A percentile compares a stretch with the other conserved stretches of the same genome.
These are phyloP conservation scores for Chanos chanos DNA, from an alignment of 2,797 vertebrate species.

Conservation along the genomic window DNA sequence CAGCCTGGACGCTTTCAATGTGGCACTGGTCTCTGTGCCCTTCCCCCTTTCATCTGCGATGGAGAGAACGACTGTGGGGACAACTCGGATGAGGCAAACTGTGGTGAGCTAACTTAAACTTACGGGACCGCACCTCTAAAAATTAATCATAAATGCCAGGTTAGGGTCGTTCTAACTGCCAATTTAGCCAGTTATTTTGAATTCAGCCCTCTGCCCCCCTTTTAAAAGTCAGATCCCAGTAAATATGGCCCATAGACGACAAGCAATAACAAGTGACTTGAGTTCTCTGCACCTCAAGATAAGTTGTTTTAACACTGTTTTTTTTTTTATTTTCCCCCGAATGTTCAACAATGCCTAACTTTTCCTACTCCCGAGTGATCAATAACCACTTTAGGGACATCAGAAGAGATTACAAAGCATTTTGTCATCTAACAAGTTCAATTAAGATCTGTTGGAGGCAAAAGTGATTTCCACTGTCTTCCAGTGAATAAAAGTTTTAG, in stretches of 20 bases:
- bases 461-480: constrained; percentile 9
- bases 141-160: constrained; percentile 10
- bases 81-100: constrained; percentile 97
- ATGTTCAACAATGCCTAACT: constrained; percentile 32
- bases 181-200: constrained; percentile 3
- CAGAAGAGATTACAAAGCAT: constrained; percentile 32
- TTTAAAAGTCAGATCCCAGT: constrained; percentile 20
- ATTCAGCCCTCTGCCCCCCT: not conserved
- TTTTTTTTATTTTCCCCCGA: constrained; percentile 29
- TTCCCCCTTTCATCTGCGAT: constrained; percentile 97
- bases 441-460: constrained; percentile 31
- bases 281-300: constrained; percentile 37
- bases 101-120: too few species aligned
- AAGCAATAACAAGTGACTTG: constrained; percentile 24
- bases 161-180: constrained; percentile 21
- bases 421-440: constrained; percentile 27
- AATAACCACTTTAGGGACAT: constrained; percentile 41
- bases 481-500: constrained; percentile 18
- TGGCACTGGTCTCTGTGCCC: constrained; percentile 93
- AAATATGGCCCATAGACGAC: constrained; percentile 11
- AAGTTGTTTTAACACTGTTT: constrained; percentile 34
- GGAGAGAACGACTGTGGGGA: constrained; percentile 98
- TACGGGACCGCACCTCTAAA: constrained; percentile 8
- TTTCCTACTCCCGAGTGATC: constrained; percentile 29
- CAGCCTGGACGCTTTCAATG: constrained; percentile 97